Evolutionary conservation across 1,140 invertebrate genomes (phyloP).

Genomic region (Ridgeia piscesae): DNA sequence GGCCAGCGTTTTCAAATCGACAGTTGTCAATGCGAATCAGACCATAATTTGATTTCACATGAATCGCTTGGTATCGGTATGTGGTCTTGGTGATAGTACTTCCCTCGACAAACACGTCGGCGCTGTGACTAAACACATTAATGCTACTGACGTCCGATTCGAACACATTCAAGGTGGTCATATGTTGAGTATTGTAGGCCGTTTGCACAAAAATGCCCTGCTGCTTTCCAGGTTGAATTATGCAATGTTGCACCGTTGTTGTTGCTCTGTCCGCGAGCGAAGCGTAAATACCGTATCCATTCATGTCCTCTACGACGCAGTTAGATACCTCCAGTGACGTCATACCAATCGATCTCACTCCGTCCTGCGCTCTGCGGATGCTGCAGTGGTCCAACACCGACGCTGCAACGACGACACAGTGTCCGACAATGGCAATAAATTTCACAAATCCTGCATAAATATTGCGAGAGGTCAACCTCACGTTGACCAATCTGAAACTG

Average conservation of each 20-base stretch:
- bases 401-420: background rate
- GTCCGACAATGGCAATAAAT: background rate
- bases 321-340: background rate
- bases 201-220: background rate
- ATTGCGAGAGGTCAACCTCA: background rate
- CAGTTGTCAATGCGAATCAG: background rate
- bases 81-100: background rate
- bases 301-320: background rate
- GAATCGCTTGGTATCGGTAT: background rate
- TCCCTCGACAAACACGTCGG: background rate
- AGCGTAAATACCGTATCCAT: background rate
- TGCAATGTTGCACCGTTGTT: background rate
- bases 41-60: background rate
- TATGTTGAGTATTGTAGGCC: background rate
- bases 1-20: background rate
- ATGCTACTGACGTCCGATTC: background rate
- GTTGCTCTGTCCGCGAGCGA: background rate
- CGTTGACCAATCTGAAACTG: background rate
- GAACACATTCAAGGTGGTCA: background rate
- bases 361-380: background rate
- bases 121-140: background rate
- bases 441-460: background rate
- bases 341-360: background rate
- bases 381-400: background rate
- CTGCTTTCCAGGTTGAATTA: background rate